Percentiles rank a stretch among this genome's conserved stretches.
Conservation (phyloP, 2,113 vertebrate species). For the Micronisus gabar region DNA sequence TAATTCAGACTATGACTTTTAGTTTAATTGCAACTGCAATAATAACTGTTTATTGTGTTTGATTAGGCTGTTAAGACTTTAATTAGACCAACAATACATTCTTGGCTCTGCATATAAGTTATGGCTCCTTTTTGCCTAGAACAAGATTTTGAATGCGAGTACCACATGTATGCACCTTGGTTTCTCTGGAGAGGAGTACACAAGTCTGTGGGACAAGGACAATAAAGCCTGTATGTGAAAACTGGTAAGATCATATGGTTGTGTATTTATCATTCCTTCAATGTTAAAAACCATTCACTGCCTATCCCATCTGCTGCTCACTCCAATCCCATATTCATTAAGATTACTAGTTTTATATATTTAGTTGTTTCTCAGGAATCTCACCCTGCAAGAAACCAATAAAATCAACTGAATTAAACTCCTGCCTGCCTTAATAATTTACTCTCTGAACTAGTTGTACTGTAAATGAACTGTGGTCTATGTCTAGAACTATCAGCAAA, state of each 20-base stretch:
- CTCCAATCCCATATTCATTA: neutral
- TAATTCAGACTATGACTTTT: neutral
- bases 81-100: neutral
- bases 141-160: neutral
- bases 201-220: neutral
- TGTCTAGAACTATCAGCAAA: neutral
- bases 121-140: neutral
- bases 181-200: neutral
- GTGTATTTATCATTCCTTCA: neutral
- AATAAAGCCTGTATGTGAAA: neutral
- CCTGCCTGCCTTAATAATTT: neutral
- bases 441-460: neutral
- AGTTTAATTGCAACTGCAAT: neutral
- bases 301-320: neutral
- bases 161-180: neutral
- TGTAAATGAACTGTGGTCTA: neutral
- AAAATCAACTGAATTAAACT: neutral
- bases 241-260: neutral
- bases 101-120: neutral
- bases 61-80: neutral
- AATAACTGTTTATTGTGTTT: neutral
- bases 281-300: neutral
- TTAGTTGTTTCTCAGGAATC: neutral
- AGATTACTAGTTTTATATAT: neutral
- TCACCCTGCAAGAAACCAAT: neutral